Base-by-base conservation (phyloP, 2,888 invertebrate genomes). In the Caenorhabditis parvicauda region DNA sequence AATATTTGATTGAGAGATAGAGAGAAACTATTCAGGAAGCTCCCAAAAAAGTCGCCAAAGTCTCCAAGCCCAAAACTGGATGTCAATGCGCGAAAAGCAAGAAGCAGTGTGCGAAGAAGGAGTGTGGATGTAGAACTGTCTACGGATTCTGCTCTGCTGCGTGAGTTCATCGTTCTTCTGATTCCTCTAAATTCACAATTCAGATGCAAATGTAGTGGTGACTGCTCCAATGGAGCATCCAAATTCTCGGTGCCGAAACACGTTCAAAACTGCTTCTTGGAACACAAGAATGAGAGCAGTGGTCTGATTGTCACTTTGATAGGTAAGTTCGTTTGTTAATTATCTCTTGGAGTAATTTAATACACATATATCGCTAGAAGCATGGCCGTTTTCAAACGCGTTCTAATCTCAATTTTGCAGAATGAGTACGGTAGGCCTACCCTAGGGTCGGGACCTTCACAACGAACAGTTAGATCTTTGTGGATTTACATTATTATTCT, bases 211-310 rank as follows among this genome's bases (percentile, higher is more conserved):
- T 81, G 81, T 54, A 60, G 68, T 45, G 81, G 80, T 22, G 81
- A 81, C 54, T 81, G 81, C 59, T 77, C 81, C 3, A 81, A 81
- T 45, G 80, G 80, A 29, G 76, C 81, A 19, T 72, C 78, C 5
- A 81, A 81, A 58, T 81, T 81, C 59, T 70, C 74, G 44, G 73
- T 81, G 6, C 79, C 81, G 21, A 81, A 80, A 59, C 79, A 79
- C 57, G 78, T 81, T 21, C 81, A 81, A 57, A 76, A 76, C 51
- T 80, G 80, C 54, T 81, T 81, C 62, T 54, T 81, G 46, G 81
- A 81, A 56, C 81, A 79, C 55, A 81, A 81, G 59, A 64, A 80
- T 58, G 81, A 81, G 51, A 73, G 74, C 44, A 76, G 78, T 53
- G 81, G 80, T 5, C 64, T 81, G 43, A 80, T 81, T 37, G 75